A percentile compares a stretch with the other conserved stretches of the same genome.
Conservation (phyloP, 2,888 invertebrate species). For the Anaspis maculata region DNA sequence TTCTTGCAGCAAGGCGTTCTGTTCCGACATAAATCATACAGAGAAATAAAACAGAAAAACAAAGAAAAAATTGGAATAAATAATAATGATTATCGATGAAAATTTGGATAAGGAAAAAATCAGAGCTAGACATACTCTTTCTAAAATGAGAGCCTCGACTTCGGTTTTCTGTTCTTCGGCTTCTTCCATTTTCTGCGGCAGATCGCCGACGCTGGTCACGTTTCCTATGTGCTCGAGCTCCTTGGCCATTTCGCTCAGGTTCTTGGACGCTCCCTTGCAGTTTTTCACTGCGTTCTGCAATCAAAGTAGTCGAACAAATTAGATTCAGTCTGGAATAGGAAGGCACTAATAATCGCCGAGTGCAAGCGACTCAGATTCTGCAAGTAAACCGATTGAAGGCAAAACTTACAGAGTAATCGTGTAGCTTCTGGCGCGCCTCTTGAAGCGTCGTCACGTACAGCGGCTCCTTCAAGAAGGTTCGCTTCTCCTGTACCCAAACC, state of each 20-base stretch:
- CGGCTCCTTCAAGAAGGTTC: conserved; percentile 68
- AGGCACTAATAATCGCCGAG: conserved; percentile 8
- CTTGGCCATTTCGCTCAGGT: conserved; percentile 85
- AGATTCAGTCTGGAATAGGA: too few relatives aligned
- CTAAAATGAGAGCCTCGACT: conserved; percentile 75
- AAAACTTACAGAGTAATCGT: conserved; percentile 70
- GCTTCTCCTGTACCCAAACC: conserved; percentile 77
- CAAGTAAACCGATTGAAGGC: neutral
- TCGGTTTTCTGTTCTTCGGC: conserved; percentile 81
- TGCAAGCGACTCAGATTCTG: neutral
- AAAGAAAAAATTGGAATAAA: conserved; percentile 3
- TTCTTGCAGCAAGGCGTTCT: conserved; percentile 84
- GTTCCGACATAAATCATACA: too few relatives aligned
- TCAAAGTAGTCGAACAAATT: neutral
- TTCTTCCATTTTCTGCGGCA: conserved; percentile 76
- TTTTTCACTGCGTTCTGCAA: conserved; percentile 74
- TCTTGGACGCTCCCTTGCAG: conserved; percentile 79
- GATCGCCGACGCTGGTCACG: conserved; percentile 75
- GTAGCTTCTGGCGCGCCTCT: conserved; percentile 76
- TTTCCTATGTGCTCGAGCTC: conserved; percentile 79
- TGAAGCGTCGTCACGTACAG: conserved; percentile 69
- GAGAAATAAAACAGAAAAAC: conserved; percentile 20
- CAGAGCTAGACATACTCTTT: conserved; percentile 57
- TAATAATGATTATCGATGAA: too few relatives aligned
- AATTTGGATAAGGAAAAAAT: too few relatives aligned